phyloP scores from a whole-genome alignment of 1,140 invertebrate genomes.

The Eupeodes corollae region DNA sequence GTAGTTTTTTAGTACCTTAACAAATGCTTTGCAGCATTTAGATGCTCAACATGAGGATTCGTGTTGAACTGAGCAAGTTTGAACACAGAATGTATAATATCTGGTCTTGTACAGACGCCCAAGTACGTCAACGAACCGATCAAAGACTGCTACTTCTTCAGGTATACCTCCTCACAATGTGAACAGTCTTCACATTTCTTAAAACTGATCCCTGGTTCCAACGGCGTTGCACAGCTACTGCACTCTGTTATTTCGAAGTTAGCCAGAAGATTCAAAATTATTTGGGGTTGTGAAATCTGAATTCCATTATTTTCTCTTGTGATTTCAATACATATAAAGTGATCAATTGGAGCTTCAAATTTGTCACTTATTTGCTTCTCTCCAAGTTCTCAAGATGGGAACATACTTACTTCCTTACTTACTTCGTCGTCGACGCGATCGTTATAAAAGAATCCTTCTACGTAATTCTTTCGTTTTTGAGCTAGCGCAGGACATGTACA shows the following conservation, averaged over 20 bases:
- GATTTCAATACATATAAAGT: too few species aligned
- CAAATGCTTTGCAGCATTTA: neutral
- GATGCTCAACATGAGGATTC: neutral
- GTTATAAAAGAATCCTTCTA: too few species aligned
- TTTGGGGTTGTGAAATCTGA: too few species aligned
- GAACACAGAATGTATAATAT: constrained; percentile 1
- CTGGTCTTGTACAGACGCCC: constrained; percentile 3
- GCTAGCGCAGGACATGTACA: too few species aligned
- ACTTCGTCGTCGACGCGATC: too few species aligned
- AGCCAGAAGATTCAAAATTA: constrained; percentile 3
- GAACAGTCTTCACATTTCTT: neutral
- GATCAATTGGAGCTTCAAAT: too few species aligned
- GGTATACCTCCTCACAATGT: constrained; percentile 6
- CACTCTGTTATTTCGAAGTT: constrained; percentile 5
- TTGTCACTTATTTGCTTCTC: too few species aligned
- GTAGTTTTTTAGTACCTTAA: constrained; percentile 28
- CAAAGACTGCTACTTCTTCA: constrained; percentile 7
- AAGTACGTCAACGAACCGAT: constrained; percentile 4
- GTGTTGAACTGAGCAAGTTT: neutral
- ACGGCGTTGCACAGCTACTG: constrained; percentile 1
- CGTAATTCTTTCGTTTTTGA: too few species aligned
- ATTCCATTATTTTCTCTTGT: too few species aligned
- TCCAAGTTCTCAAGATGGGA: too few species aligned
- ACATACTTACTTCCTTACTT: too few species aligned
- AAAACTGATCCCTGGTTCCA: neutral